A percentile compares a stretch with the other conserved stretches of the same genome.
Conservation (phyloP, 2,113 vertebrate species). For the Rostratula benghalensis region DNA sequence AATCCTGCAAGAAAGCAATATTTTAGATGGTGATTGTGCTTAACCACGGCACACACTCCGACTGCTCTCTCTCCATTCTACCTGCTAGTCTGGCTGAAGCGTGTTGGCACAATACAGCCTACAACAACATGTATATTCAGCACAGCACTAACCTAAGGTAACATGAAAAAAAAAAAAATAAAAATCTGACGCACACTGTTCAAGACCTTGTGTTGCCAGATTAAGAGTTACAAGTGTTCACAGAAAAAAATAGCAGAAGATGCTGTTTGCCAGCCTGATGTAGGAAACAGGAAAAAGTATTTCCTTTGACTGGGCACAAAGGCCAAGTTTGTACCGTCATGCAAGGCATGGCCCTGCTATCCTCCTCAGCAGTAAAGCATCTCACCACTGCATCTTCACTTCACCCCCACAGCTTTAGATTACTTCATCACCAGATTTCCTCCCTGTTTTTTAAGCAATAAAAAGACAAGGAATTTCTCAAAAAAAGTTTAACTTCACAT, state of each 20-base stretch:
- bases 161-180: not conserved
- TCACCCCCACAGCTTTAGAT: not conserved
- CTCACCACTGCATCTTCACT: not conserved
- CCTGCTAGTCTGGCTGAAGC: not conserved
- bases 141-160: not conserved
- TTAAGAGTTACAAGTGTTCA: not conserved
- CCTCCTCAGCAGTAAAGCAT: not conserved
- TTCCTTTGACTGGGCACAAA: not conserved
- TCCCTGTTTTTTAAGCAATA: not conserved
- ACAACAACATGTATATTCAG: not conserved
- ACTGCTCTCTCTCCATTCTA: not conserved
- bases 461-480: not conserved
- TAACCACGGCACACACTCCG: not conserved
- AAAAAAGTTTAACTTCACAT: not conserved
- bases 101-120: not conserved
- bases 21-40: not conserved
- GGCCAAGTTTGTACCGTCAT: not conserved
- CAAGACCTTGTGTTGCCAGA: not conserved
- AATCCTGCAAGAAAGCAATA: not conserved
- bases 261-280: not conserved
- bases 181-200: rapidly evolving
- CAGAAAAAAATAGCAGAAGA: not conserved
- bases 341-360: not conserved
- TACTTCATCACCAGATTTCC: not conserved
- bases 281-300: not conserved